Conservation (phyloP, 2,797 vertebrate genomes). For the Galagoides demidoff region DNA sequence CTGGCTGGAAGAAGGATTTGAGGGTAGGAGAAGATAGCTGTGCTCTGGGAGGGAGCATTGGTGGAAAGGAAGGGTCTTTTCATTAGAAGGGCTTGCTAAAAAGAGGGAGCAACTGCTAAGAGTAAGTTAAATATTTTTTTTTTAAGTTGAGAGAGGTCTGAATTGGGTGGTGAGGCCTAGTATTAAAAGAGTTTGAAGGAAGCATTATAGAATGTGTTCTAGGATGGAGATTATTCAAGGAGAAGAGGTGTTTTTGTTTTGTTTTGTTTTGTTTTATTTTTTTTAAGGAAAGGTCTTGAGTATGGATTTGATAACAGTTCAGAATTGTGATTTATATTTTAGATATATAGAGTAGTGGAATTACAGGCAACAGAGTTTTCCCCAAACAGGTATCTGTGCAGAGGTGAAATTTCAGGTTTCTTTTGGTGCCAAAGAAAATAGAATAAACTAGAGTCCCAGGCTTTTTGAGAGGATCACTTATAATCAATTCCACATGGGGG, state of each 20-base stretch:
- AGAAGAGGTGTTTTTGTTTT: not conserved
- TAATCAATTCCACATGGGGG: not conserved
- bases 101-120: not conserved
- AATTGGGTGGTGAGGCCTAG: not conserved
- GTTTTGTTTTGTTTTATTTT: too few relatives aligned
- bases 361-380: not conserved
- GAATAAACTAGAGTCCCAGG: not conserved
- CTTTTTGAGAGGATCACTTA: conserved; percentile 3
- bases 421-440: not conserved
- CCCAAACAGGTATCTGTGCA: not conserved
- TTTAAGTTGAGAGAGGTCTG: not conserved
- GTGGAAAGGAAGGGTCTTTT: not conserved
- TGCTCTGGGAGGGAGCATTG: not conserved
- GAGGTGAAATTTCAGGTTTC: conserved; percentile 20
- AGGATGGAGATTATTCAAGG: not conserved
- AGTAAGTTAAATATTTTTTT: conserved; percentile 10
- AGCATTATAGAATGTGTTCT: not conserved
- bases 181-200: not conserved
- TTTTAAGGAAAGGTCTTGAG: not conserved
- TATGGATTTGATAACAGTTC: conserved; percentile 36
- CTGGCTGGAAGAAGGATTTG: not conserved
- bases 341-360: not conserved
- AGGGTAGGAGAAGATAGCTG: not conserved
- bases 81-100: not conserved
- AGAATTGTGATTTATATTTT: conserved; percentile 51